Percentiles rank a stretch among this genome's conserved stretches.
phyloP scores from a whole-genome alignment of 2,797 vertebrate species.

The Vultur gryphus region DNA sequence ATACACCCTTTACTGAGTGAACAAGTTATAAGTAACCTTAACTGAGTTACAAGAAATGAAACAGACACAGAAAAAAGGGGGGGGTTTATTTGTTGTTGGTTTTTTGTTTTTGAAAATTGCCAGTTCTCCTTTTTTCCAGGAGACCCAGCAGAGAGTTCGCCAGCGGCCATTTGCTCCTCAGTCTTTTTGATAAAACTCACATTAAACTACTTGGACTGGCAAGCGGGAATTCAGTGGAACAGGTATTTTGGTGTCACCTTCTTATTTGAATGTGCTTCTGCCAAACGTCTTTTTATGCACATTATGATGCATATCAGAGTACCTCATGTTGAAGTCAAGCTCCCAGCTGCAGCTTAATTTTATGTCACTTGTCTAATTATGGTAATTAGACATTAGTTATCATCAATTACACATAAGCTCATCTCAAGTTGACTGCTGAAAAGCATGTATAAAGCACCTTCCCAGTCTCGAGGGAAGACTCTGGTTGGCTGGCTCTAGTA shows the following conservation, averaged over 20 bases:
- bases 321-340: constrained; percentile 8
- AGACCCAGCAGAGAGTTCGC: neutral
- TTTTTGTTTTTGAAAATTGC: neutral
- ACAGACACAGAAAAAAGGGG: neutral
- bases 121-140: neutral
- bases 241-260: neutral
- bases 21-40: no score
- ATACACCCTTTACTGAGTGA: neutral
- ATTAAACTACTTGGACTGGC: neutral
- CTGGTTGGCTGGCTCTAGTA: neutral
- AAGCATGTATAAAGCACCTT: neutral
- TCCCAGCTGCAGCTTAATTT: constrained; percentile 81
- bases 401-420: constrained; percentile 75
- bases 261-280: neutral
- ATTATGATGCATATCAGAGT: neutral
- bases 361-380: constrained; percentile 78
- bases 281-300: neutral
- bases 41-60: neutral
- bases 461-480: neutral
- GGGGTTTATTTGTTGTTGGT: rapidly evolving
- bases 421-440: constrained; percentile 59
- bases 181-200: neutral
- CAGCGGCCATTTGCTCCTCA: neutral
- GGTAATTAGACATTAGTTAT: constrained; percentile 83
- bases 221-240: neutral